Evolutionary conservation across 1,140 invertebrate species (phyloP).

Genomic region (Triops cancriformis): DNA sequence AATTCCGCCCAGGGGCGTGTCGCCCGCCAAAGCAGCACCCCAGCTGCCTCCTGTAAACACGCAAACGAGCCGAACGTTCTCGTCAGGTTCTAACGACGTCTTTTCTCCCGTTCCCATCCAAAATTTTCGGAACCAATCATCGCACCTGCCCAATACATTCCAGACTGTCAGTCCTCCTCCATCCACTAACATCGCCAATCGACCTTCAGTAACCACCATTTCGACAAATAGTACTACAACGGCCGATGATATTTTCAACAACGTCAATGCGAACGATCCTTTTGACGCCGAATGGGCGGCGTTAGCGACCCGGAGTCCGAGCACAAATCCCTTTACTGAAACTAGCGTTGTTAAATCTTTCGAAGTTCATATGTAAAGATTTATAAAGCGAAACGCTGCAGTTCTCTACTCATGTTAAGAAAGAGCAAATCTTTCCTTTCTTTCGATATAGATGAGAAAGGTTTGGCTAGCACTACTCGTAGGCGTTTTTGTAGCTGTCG

Average conservation of each 20-base stretch:
- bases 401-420: neutral
- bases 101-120: neutral
- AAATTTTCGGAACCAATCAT: neutral
- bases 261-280: conserved; percentile 50
- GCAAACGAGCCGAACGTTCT: conserved; percentile 52
- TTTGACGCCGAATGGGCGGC: conserved; percentile 82
- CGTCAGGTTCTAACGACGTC: conserved; percentile 37
- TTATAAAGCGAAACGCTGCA: neutral
- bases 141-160: conserved; percentile 33
- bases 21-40: conserved; percentile 31
- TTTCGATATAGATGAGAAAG: too few relatives aligned
- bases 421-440: neutral
- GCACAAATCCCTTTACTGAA: conserved; percentile 44
- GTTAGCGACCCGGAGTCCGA: conserved; percentile 37
- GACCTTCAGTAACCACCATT: neutral
- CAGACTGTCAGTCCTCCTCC: conserved; percentile 36
- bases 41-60: conserved; percentile 42
- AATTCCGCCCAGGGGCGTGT: conserved; percentile 29
- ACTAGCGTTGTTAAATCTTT: conserved; percentile 46
- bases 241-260: conserved; percentile 29
- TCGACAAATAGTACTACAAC: conserved; percentile 10
- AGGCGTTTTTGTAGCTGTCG: conserved; percentile 4
- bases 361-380: conserved; percentile 48
- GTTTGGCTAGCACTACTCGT: neutral
- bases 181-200: conserved; percentile 21